Evolutionary conservation across 2,888 invertebrate species (phyloP), one percentile per base, ranked within the genome.

Genomic region (Drosophila multiciliata): DNA sequence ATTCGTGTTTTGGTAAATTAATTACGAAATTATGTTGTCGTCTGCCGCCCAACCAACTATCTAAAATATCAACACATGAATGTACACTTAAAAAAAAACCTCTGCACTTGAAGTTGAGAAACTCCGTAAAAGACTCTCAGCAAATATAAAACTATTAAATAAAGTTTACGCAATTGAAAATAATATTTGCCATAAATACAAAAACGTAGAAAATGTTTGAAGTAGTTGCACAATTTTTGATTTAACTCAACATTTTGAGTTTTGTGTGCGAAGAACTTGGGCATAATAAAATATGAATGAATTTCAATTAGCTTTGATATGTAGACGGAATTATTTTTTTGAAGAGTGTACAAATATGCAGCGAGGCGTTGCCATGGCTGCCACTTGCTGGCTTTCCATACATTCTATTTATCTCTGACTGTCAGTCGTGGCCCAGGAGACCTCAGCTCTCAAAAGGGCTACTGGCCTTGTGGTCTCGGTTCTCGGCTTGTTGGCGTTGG

Each of bases 1-100:
- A 89, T 91, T 91, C 89, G 91, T 90, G 89, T 90, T 89, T 90
- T 82, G 83, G 91, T 90, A 89, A 89, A 89, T 91, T 89, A 89
- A 89, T 91, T 91, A 91, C 89, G 79, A 89, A 89, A 91, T 89
- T 89, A 89, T 89, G 87, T 89, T 87, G 86, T 88, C 88, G 84
- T 84, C 87, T 87, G 72, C 38, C 79, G 73, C 73, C 81, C 54
- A 76, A 80, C 80, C 68, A 89, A 85, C 80, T 75, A 80, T 65
- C 75, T 62, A 35, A 17, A 38, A 40, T 40, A 71, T 60, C 73
- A 58, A 71, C 66, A 40, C 45, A 66, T 33, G 54, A 67, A 52
- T 26, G 7, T n/a, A 38, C n/a, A 54, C 20, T 23, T 9, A 49
- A n/a, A n/a, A 12, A 11, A 49, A 38, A 38, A 29, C 29, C 26